Base-by-base conservation (phyloP, 2,113 vertebrate species). In the Chaenocephalus aceratus region DNA sequence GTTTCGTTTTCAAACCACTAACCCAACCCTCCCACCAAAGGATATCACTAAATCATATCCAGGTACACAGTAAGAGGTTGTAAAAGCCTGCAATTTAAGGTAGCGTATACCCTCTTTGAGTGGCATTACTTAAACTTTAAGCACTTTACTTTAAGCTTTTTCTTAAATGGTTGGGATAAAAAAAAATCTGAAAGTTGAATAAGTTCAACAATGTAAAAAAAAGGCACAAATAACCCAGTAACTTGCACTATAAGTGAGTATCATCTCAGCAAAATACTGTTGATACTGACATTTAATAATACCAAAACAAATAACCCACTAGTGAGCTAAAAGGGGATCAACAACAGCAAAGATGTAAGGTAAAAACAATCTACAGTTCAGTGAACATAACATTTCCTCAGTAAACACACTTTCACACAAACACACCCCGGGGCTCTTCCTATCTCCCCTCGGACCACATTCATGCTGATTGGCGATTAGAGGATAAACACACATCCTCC, bases 1-100 rank as follows among this genome's bases (percentile, higher is more conserved):
- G 73, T 79, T 77, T 80, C 23, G 63, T 86, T 80, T 87, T 77
- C 60, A 89, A 79, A 83, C 78, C 86, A 70, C 77, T 61, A 65
- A 57, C 77, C n/a, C 18, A 62, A 80, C 72, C 69, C 59, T 64
- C 3, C 41, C 58, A 70, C 54, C 78, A 45, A 79, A 75, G 36
- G 52, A 56, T 21, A 72, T 72, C 30, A 13, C 3, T 73, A 70
- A 84, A 81, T 80, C 44, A 61, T 2, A 61, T 80, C 53, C 71
- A 88, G 80, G 80, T 86, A 82, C 49, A 73, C 56, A 21, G 56
- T 0, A 36, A 54, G 21, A 21, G 44, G 51, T 10, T 74, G 69
- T 56, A 69, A 48, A 75, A 75, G 2, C 36, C 30, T 36, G 1
- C 44, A 66, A 56, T 52, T 64, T 54, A 34, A 60, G 30, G 45